Percentiles rank a stretch among this genome's conserved stretches.
Evolutionary conservation across 2,113 vertebrate species (phyloP).

Genomic region (Neogale vison): DNA sequence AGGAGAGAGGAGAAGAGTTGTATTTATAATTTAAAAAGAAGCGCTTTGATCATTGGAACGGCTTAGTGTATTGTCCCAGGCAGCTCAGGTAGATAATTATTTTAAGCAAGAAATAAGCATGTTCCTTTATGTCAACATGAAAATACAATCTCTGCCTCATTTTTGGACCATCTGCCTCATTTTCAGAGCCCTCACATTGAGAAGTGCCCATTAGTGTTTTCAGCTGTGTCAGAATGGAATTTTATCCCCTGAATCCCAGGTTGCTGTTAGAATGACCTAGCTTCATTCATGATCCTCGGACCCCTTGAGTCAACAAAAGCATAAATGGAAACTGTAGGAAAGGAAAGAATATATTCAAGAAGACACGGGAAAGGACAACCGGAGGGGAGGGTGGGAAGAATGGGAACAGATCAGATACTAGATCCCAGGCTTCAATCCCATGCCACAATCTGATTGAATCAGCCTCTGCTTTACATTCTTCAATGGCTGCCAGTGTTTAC

Average conservation of each 20-base stretch:
- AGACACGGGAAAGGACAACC: background rate
- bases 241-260: background rate
- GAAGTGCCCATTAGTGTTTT: background rate
- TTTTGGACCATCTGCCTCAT: background rate
- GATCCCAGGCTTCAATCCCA: background rate
- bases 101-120: background rate
- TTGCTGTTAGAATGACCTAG: background rate
- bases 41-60: background rate
- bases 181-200: background rate
- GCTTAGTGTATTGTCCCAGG: background rate
- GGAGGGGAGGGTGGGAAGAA: background rate
- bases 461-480: background rate
- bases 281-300: constrained; percentile 24
- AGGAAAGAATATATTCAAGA: background rate
- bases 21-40: background rate
- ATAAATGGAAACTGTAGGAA: background rate
- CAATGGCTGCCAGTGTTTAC: background rate
- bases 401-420: background rate
- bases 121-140: background rate
- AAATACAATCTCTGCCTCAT: background rate
- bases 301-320: constrained; percentile 19
- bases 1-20: background rate
- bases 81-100: background rate
- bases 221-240: background rate
- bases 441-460: background rate